A percentile compares a stretch with the other conserved stretches of the same genome.
phyloP scores from a whole-genome alignment of 2,113 vertebrate species.

The Phocoena sinus region DNA sequence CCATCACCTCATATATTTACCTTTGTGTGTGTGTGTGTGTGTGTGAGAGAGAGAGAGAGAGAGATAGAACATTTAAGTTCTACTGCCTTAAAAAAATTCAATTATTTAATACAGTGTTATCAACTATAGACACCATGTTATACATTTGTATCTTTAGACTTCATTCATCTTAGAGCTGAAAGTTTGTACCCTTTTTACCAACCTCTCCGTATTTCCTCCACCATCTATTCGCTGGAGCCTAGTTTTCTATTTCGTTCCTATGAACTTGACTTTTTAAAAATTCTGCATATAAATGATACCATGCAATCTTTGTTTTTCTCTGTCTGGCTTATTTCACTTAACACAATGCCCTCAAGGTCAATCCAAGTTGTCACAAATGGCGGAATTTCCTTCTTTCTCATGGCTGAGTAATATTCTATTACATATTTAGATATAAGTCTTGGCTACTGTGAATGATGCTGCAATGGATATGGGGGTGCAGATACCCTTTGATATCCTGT shows the following conservation, averaged over 20 bases:
- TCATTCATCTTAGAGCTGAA: neutral
- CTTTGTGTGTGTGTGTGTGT: no score
- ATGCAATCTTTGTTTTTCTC: neutral
- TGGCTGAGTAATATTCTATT: neutral
- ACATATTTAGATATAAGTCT: neutral
- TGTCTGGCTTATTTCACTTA: conserved; percentile 2
- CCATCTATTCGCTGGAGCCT: no score
- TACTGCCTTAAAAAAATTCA: neutral
- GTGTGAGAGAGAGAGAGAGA: no score
- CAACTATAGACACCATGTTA: neutral
- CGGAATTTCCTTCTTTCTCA: neutral
- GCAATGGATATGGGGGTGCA: neutral
- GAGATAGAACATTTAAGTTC: neutral
- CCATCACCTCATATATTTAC: neutral
- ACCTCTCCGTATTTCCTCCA: neutral
- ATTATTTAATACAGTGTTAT: neutral
- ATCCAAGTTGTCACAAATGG: neutral
- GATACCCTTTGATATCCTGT: neutral
- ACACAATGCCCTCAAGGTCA: neutral
- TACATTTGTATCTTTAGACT: neutral
- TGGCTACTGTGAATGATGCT: neutral
- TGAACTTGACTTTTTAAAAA: neutral
- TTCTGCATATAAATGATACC: neutral
- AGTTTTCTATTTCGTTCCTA: neutral
- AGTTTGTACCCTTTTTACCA: neutral